Evolutionary conservation across 2,888 invertebrate species (phyloP), one percentile per base, ranked within the genome.

Genomic region (Leptopilina myrica): DNA sequence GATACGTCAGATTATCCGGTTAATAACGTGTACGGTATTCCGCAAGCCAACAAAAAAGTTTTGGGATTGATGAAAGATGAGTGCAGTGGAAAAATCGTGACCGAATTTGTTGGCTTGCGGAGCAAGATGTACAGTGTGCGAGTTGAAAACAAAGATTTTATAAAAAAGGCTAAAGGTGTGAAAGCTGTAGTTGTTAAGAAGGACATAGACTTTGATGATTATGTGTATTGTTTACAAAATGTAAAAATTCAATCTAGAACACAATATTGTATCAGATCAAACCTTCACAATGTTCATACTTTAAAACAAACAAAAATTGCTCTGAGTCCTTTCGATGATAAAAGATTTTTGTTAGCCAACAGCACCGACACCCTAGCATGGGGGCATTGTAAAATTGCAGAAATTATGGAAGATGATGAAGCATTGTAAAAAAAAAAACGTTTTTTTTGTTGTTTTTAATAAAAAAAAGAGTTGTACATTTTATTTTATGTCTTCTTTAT

Each of bases 241-340:
- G n/a, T 59, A n/a, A n/a, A 14, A 59, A 59, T 59, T n/a, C 59
- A 59, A 59, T 59, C 59, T n/a, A 59, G 59, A 59, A 59, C n/a
- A 0, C 59, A 59, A n/a, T 59, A 59, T n/a, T 5, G n/a, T 59
- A 15, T 59, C 1, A 59, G 59, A n/a, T 59, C 59, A 4, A n/a
- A 59, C 4, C 59, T 43, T 43, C 43, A 43, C 43, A 43, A 43
- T 8, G 43, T 43, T 43, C 43, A 43, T 0, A 43, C 43, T 8
- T 8, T 43, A 8, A 43, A 43, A 43, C 43, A 43, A 43, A 43
- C 43, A 8, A 43, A 43, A 43, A 43, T 43, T 8, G 43, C 43
- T 43, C 43, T 43, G 8, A 43, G 43, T 43, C 43, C 43, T 43
- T 43, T 8, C 8, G 43, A 43, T 8, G 43, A 43, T 8, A 43